Base-by-base conservation (phyloP, 2,113 vertebrate species). In the Bungarus multicinctus region DNA sequence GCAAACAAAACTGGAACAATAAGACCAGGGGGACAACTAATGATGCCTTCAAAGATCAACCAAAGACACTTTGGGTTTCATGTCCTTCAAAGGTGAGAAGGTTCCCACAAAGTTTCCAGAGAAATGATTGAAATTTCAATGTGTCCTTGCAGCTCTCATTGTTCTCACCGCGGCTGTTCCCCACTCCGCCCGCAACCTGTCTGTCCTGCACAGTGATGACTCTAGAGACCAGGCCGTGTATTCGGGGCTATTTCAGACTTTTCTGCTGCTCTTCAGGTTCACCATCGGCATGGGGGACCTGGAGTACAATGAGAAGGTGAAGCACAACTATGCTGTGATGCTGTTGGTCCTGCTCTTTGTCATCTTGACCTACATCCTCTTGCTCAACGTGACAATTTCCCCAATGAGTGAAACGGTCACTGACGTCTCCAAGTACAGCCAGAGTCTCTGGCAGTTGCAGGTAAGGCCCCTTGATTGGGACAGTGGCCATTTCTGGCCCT, bases 231-330 rank as follows among this genome's bases (percentile, higher is more conserved):
- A 97, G 2, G 95, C 94, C 34, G 96, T 93, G 1, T 99, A 97
- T 3, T 91, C 94, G 0, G 97, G 96, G 92, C 97, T 99, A 94
- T 93, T 98, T 88, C 98, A 97, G 0, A 98, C 99, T 55, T 98
- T 97, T 5, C 85, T 99, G 97, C 97, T 99, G 97, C 98, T 99
- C 94, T 99, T 99, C 97, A 99, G 99, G 96, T 99, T 99, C 97
- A 99, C 99, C 94, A 99, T 99, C 0, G 99, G 99, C 91, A 99
- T 99, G 98, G 99, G 99, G 0, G 99, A 99, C 97, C 98, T 99
- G 98, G 98, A 99, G 85, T 99, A 99, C 96, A 98, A 98, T 0
- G 97, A 99, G 47, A 89, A 98, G 0, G 97, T 98, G 97, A 95
- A 97, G 90, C 98, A 99, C 97, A 98, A 96, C 1, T 97, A 98